Percentiles rank a stretch among this genome's conserved stretches.
These are phyloP conservation scores for Allobates femoralis DNA, from an alignment of 2,797 vertebrate species.

Conservation along the genomic window DNA sequence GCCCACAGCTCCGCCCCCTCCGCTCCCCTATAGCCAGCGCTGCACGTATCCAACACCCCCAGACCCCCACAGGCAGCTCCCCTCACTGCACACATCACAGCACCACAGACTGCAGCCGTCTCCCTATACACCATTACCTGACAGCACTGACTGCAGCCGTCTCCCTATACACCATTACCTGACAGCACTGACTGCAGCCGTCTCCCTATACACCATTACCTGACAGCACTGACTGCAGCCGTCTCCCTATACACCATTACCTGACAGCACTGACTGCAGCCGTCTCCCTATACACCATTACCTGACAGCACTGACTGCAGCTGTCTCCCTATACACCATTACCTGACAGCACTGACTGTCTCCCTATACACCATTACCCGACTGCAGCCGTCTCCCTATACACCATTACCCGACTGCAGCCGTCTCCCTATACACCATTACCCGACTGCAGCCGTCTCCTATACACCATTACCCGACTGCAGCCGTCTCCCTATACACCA, in stretches of 20 bases:
- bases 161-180: background rate
- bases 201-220: background rate
- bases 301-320: background rate
- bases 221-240: background rate
- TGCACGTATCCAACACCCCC: background rate
- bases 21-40: background rate
- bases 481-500: background rate
- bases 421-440: background rate
- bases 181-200: background rate
- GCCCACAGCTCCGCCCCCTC: background rate
- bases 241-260: background rate
- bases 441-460: too few relatives aligned
- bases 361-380: background rate
- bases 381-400: background rate
- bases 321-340: background rate
- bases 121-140: too few relatives aligned
- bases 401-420: background rate
- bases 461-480: too few relatives aligned
- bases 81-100: background rate
- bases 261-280: background rate
- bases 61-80: background rate
- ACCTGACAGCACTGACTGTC: background rate
- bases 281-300: background rate
- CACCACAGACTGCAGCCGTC: background rate
- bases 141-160: too few relatives aligned